A percentile compares a stretch with the other conserved stretches of the same genome.
Evolutionary conservation across 2,888 invertebrate species (phyloP).

Genomic region (Molanna angustata): DNA sequence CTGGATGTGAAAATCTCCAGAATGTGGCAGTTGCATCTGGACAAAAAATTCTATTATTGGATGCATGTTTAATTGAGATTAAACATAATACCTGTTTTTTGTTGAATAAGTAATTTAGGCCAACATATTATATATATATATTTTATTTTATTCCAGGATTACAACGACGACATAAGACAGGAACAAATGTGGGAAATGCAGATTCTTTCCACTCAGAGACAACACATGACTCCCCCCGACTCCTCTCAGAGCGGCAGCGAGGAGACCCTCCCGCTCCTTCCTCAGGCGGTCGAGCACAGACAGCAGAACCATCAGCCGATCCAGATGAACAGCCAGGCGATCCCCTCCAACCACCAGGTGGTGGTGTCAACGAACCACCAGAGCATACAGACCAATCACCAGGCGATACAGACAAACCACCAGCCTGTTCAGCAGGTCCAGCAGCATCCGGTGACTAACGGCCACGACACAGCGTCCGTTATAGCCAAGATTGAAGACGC

Average conservation of each 20-base stretch:
- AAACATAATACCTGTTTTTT: too few relatives aligned
- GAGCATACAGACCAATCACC: conserved; percentile 18
- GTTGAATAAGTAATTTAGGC: too few relatives aligned
- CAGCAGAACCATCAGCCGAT: conserved; percentile 28
- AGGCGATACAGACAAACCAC: conserved; percentile 35
- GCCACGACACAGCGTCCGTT: conserved; percentile 38
- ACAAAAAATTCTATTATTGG: too few relatives aligned
- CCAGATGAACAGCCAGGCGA: conserved; percentile 24
- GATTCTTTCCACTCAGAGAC: conserved; percentile 64
- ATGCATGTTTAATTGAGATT: too few relatives aligned
- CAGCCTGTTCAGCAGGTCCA: conserved; percentile 35
- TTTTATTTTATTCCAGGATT: conserved; percentile 60
- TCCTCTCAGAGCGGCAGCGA: conserved; percentile 52
- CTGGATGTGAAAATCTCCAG: too few relatives aligned
- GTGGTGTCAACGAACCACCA: conserved; percentile 20
- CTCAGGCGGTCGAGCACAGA: conserved; percentile 6
- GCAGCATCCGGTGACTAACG: conserved; percentile 41
- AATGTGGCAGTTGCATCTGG: too few relatives aligned
- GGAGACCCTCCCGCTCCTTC: conserved; percentile 44
- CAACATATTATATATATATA: too few relatives aligned
- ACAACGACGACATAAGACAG: conserved; percentile 88
- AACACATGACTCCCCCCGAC: conserved; percentile 47
- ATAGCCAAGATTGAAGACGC: conserved; percentile 41
- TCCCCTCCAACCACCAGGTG: conserved; percentile 32
- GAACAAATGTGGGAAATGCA: conserved; percentile 93